Percentiles rank a stretch among this genome's conserved stretches.
Conservation (phyloP, 2,113 vertebrate species). For the Sorex araneus region DNA sequence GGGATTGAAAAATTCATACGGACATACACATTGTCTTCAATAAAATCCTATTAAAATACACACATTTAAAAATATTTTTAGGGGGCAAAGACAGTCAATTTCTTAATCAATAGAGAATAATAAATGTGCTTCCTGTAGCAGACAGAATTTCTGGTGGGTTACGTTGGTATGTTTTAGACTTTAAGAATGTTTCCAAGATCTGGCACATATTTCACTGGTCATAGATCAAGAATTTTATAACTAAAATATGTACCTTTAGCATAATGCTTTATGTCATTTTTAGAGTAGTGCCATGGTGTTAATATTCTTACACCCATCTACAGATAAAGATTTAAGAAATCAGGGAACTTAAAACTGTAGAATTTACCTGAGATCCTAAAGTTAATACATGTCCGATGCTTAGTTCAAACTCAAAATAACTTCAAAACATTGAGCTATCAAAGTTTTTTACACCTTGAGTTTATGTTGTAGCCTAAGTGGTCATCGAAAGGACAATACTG, state of each 20-base stretch:
- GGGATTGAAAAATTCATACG: neutral
- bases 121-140: neutral
- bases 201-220: neutral
- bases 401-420: neutral
- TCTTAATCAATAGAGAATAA: neutral
- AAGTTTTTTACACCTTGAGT: neutral
- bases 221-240: neutral
- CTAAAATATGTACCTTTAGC: neutral
- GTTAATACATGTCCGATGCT: neutral
- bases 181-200: neutral
- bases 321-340: neutral
- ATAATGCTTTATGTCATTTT: conserved; percentile 18
- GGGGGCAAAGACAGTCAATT: neutral
- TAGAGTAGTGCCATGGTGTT: neutral
- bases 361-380: neutral
- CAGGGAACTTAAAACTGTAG: neutral
- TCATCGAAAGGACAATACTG: neutral
- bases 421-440: neutral
- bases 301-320: neutral
- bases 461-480: neutral
- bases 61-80: neutral
- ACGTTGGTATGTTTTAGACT: neutral
- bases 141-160: neutral
- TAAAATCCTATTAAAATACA: neutral
- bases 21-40: neutral